Evolutionary conservation across 2,113 vertebrate species (phyloP).

Genomic region (Odocoileus virginianus): DNA sequence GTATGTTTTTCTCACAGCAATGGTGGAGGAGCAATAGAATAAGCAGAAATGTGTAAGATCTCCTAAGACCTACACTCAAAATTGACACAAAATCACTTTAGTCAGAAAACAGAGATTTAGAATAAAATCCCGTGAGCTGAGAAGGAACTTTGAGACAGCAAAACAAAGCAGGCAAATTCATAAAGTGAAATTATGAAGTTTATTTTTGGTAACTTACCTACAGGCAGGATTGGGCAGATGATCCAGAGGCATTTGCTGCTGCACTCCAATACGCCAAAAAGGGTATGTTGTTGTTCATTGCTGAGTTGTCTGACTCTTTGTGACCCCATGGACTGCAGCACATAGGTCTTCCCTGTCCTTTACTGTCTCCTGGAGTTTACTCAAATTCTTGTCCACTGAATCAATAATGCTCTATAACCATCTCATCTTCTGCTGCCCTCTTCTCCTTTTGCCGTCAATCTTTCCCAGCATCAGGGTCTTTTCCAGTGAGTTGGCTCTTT

Average conservation of each 20-base stretch:
- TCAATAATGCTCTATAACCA: not conserved
- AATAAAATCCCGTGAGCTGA: not conserved
- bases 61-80: not conserved
- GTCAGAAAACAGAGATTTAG: not conserved
- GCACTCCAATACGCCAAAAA: accelerated
- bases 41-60: not conserved
- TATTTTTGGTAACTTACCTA: not conserved
- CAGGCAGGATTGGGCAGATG: not conserved
- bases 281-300: not conserved
- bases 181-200: not conserved
- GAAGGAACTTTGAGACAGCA: not conserved
- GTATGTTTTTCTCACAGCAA: not conserved
- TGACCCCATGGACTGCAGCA: not conserved
- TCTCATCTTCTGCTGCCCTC: not conserved
- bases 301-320: not conserved
- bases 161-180: not conserved
- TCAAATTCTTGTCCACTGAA: not conserved
- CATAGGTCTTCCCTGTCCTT: not conserved
- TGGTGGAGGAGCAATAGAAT: not conserved
- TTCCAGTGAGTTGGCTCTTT: not conserved
- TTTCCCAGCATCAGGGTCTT: not conserved
- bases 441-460: not conserved
- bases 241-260: not conserved
- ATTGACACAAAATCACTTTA: not conserved
- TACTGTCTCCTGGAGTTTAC: not conserved